Percentiles rank a stretch among this genome's conserved stretches.
Evolutionary conservation across 92 coral and sea anemone genomes (phyloP).

Genomic region (Isaurus tuberculatus): DNA sequence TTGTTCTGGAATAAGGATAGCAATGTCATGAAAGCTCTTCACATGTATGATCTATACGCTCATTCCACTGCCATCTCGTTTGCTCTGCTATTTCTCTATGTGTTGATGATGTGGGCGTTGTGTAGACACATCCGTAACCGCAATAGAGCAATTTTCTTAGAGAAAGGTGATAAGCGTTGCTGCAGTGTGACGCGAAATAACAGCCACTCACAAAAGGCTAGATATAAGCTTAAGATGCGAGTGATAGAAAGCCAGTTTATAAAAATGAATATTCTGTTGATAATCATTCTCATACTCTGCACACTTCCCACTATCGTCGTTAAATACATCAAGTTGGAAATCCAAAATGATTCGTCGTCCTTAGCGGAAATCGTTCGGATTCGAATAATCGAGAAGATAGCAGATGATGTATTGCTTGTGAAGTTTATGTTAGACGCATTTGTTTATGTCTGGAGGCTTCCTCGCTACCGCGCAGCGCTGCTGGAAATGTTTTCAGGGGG

Average conservation of each 20-base stretch:
- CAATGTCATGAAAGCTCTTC: not conserved
- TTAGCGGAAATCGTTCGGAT: constrained; percentile 1
- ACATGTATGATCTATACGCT: constrained; percentile 1
- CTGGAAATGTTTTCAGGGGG: constrained; percentile 1
- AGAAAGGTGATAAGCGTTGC: not conserved
- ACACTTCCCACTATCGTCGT: constrained; percentile 28
- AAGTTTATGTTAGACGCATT: constrained; percentile 40
- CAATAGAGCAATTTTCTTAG: not conserved
- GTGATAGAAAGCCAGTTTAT: constrained; percentile 32
- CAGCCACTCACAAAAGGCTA: not conserved
- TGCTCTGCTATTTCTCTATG: constrained; percentile 4
- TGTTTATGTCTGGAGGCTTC: constrained; percentile 42
- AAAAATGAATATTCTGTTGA: constrained; percentile 13
- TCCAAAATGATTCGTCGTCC: not conserved
- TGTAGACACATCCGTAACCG: constrained; percentile 20
- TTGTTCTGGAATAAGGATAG: not conserved
- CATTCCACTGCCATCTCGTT: constrained; percentile 24
- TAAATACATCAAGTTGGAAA: not conserved
- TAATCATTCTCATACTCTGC: constrained; percentile 8
- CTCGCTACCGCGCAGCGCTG: constrained; percentile 40
- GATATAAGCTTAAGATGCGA: not conserved
- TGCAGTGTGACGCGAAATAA: not conserved
- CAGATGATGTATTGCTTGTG: constrained; percentile 25
- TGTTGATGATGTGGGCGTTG: constrained; percentile 19
- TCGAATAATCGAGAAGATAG: not conserved